These are phyloP conservation scores for Cinclus mexicanus DNA, from an alignment of 2,113 vertebrate species.

Conservation along the genomic window DNA sequence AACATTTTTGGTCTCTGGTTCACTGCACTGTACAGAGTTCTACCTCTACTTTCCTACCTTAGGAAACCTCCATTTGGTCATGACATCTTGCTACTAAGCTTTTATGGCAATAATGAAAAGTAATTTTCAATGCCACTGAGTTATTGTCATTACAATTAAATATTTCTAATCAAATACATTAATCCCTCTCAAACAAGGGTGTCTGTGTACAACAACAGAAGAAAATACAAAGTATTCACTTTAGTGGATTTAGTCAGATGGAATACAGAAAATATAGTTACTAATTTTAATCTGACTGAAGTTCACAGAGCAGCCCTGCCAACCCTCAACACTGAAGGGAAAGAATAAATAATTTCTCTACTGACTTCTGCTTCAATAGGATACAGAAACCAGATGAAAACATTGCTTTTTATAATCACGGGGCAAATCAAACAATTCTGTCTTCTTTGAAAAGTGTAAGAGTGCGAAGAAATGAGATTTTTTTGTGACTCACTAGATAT, in stretches of 20 bases:
- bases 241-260: neutral
- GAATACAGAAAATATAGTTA: neutral
- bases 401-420: neutral
- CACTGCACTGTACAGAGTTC: neutral
- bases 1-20: neutral
- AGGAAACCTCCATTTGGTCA: neutral
- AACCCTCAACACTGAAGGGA: neutral
- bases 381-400: neutral
- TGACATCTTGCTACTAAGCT: neutral
- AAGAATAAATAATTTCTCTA: neutral
- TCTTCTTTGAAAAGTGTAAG: neutral
- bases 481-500: neutral
- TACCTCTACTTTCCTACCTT: neutral
- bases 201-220: neutral
- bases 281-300: neutral
- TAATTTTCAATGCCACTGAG: neutral
- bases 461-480: neutral
- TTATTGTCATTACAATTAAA: neutral
- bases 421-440: neutral
- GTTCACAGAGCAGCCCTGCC: neutral
- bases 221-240: neutral
- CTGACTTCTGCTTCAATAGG: neutral
- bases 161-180: neutral
- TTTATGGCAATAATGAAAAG: neutral
- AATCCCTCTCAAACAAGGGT: neutral